Base-by-base conservation (phyloP, 2,797 vertebrate species). In the Danionella dracula region DNA sequence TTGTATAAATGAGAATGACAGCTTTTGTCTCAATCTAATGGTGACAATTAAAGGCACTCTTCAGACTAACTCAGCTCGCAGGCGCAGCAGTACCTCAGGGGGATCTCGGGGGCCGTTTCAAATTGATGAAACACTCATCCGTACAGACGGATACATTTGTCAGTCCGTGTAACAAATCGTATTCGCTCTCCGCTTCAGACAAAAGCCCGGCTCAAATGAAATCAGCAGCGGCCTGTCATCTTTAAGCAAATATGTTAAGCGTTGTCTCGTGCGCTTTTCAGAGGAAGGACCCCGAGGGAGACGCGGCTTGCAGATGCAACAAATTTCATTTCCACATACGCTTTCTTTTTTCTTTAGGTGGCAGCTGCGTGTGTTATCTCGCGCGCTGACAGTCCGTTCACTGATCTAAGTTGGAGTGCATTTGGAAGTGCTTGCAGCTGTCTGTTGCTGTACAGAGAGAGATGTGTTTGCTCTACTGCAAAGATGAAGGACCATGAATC, bases 381-480 rank as follows among this genome's bases (percentile, higher is more conserved):
- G 90, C 87, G 84, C 87, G 84, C 92, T 97, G 93, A 96, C 94
- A 95, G 94, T 97, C 92, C 92, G 92, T 85, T 91, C 92, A 91
- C 90, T 95, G 95, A 97, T 99, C 94, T 96, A 95, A 97, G 94
- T 95, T 97, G 92, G 92, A 92, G 91, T 92, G 94, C 92, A 91
- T 97, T 95, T 94, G 93, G 95, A 96, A 96, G 94, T 96, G 93
- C 93, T 94, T 92, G 92, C 93, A 97, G 94, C 93, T 98, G 95
- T 97, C 94, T 96, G 93, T 94, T 93, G 93, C 93, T 93, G 91
- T 94, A 92, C 93, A 91, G 92, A 94, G 23, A 27, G 93, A 93
- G 93, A 95, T 87, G 89, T 93, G 92, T 95, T 94, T 95, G 93
- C 94, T 95, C 91, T 94, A 91, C 94, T 94, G 93, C 94, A 90